A percentile compares a stretch with the other conserved stretches of the same genome.
These are phyloP conservation scores for Myopa tessellatipennis DNA, from an alignment of 2,888 invertebrate species.

Conservation along the genomic window DNA sequence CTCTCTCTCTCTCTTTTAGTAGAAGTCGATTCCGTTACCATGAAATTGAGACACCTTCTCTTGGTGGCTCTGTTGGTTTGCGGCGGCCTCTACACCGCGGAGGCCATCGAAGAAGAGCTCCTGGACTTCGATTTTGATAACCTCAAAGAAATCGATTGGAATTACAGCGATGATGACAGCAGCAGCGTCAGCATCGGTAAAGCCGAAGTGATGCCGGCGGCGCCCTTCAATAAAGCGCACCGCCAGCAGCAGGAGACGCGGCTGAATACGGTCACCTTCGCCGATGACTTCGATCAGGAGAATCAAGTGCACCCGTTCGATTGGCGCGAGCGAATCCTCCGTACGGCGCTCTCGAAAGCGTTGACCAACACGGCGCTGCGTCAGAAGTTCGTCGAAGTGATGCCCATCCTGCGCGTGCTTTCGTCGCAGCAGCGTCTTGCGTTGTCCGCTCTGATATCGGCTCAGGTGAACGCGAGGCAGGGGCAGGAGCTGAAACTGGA, in stretches of 20 bases:
- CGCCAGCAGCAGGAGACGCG: not conserved
- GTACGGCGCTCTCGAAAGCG: conserved; percentile 71
- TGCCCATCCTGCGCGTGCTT: conserved; percentile 75
- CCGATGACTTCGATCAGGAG: conserved; percentile 50
- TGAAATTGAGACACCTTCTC: conserved; percentile 57
- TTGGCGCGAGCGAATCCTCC: conserved; percentile 70
- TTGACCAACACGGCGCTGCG: conserved; percentile 72
- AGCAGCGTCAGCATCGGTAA: conserved; percentile 21
- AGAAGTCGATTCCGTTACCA: not conserved
- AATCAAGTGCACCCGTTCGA: conserved; percentile 56
- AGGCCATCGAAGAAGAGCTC: conserved; percentile 55
- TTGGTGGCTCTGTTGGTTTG: conserved; percentile 54
- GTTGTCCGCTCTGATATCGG: conserved; percentile 74
- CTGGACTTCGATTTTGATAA: conserved; percentile 59
- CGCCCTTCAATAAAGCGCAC: not conserved
- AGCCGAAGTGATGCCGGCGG: conserved; percentile 55
- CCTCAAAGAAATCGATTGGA: conserved; percentile 64
- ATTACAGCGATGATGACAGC: conserved; percentile 55
- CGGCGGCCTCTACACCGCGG: conserved; percentile 51
- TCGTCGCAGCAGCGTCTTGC: conserved; percentile 74
- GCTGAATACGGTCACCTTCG: conserved; percentile 51
- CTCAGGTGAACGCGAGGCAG: conserved; percentile 72
- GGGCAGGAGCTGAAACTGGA: conserved; percentile 70
- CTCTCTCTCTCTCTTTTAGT: not conserved
- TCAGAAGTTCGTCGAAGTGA: conserved; percentile 73